Base-by-base conservation (phyloP, 1,140 invertebrate species). In the Tetramorium parvispinum region DNA sequence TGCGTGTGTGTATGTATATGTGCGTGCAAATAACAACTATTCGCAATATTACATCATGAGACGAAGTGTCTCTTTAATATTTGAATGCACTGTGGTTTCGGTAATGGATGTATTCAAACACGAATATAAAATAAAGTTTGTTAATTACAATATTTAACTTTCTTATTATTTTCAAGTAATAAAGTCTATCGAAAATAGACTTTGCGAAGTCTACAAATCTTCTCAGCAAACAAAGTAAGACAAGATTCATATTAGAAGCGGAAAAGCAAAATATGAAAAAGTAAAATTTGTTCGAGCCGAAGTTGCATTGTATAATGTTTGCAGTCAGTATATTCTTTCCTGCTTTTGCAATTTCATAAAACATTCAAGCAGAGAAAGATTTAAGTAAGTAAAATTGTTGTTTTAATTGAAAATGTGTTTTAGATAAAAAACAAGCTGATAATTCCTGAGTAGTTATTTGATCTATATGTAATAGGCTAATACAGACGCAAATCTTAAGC, bases 91-190 rank as follows among this genome's bases (percentile, higher is more conserved):
- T 86, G 65, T 92, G 90, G 85, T 92, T 92, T 93, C 85, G 92
- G 89, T 92, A 88, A 91, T 90, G 53, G 75, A 92, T 21, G 57
- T 91, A 91, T 88, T 87, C 89, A 85, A 68, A 93, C 89, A 88
- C 90, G 86, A 91, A 93, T 94, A 92, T 94, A 93, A 94, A 32
- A 94, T 94, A 94, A 93, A 94, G 85, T 94, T 94, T 94, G 92
- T 94, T 94, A 94, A 92, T 92, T 88, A 90, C 91, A 85, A 82
- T 88, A 77, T 89, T 89, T 85, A 1, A 65, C 0, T 32, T 7
- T 32, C 7, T 37, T 10, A 37, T 37, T 65, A 10, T n/a, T 3
- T 65, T 37, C 16, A 37, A 11, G 8, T 63, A 5, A 6, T 27
- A 61, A 27, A 27, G 16, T 61, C 57, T 16, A 24, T 27, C 24